phyloP scores from a whole-genome alignment of 1,140 invertebrate species.

The Acromyrmex echinatior region DNA sequence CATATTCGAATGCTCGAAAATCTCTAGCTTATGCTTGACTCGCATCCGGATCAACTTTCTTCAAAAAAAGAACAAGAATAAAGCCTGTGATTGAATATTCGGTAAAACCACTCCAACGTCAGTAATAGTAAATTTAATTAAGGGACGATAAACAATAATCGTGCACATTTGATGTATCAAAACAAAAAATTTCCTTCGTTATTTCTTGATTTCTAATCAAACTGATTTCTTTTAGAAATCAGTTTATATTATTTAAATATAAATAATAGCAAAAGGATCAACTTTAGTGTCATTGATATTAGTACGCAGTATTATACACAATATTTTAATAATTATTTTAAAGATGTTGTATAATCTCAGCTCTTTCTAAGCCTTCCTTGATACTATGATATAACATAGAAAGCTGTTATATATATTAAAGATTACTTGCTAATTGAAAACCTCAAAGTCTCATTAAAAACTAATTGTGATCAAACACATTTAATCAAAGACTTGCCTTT shows the following conservation, averaged over 20 bases:
- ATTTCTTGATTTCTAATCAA: not conserved
- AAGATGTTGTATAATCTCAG: not conserved
- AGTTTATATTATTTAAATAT: not conserved
- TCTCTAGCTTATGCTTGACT: not conserved
- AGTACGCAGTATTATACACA: not conserved
- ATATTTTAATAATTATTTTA: conserved; percentile 14
- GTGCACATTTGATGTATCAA: not conserved
- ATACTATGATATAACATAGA: not conserved
- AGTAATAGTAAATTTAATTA: not conserved
- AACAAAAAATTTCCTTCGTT: too few relatives aligned
- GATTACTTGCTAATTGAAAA: not conserved
- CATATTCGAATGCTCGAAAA: not conserved
- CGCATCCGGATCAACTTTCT: not conserved
- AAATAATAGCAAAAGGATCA: not conserved
- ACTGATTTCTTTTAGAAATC: not conserved
- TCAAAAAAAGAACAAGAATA: not conserved
- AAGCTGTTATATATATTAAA: not conserved
- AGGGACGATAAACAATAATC: not conserved
- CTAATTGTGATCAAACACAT: not conserved
- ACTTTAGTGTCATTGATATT: not conserved
- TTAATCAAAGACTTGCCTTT: not conserved
- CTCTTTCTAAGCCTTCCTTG: not conserved
- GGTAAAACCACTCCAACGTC: not conserved
- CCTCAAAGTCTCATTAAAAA: not conserved
- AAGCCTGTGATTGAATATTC: not conserved